Conservation (phyloP, 2,797 vertebrate species). For the Chelmon rostratus region DNA sequence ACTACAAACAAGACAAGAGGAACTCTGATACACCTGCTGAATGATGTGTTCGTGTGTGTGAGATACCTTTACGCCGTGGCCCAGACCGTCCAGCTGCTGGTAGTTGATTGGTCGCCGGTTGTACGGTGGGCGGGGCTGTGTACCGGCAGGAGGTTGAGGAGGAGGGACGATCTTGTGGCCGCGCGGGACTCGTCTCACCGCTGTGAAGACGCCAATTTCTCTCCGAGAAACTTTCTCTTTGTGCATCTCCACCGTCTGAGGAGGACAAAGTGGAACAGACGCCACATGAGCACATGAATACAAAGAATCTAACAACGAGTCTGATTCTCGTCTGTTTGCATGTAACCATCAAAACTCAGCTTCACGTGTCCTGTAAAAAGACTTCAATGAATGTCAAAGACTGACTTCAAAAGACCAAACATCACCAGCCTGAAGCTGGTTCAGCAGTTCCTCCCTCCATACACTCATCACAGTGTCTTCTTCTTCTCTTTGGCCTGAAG, state of each 20-base stretch:
- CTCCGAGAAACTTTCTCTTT: constrained; percentile 91
- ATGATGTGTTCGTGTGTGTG: not conserved
- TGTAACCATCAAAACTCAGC: no score
- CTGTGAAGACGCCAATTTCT: constrained; percentile 87
- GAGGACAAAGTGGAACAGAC: not conserved
- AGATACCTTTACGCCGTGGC: constrained; percentile 91
- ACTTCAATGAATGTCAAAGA: no score
- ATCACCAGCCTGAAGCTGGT: no score
- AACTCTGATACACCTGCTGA: not conserved
- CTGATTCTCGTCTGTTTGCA: no score
- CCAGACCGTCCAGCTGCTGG: constrained; percentile 86
- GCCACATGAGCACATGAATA: not conserved
- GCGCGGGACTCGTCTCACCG: constrained; percentile 74
- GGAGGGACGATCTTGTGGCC: constrained; percentile 83
- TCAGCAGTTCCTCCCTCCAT: no score
- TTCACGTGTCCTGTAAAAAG: no score
- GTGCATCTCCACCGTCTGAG: constrained; percentile 91
- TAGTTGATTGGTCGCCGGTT: constrained; percentile 90
- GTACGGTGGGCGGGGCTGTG: constrained; percentile 82
- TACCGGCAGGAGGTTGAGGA: constrained; percentile 30
- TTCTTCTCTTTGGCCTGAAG: no score
- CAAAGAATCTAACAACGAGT: not conserved
- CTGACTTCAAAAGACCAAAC: no score
- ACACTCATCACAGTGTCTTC: no score
- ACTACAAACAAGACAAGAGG: no score